These are phyloP conservation scores for Nomada goodeniana DNA, from an alignment of 2,888 invertebrate species.

Conservation along the genomic window DNA sequence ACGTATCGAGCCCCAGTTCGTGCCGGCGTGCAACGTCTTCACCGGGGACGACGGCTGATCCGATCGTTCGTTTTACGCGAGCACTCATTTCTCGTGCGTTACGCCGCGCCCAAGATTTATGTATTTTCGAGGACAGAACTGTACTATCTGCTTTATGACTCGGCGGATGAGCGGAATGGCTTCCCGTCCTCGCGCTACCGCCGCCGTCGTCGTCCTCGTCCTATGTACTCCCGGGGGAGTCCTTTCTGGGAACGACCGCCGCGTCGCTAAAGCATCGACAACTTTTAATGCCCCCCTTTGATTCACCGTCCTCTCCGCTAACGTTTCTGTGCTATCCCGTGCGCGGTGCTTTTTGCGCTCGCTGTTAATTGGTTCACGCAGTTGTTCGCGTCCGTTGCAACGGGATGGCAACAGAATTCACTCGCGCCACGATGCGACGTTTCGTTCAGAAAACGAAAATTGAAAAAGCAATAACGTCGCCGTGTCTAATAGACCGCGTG, in stretches of 20 bases:
- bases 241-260: constrained; percentile 75
- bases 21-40: constrained; percentile 34
- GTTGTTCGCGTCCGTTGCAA: constrained; percentile 21
- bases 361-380: constrained; percentile 38
- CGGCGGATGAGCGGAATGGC: constrained; percentile 81
- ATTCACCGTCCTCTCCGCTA: constrained; percentile 64
- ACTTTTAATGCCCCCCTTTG: constrained; percentile 78
- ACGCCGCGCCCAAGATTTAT: constrained; percentile 75
- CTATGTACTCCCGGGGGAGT: constrained; percentile 73
- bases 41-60: constrained; percentile 63
- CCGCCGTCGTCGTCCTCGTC: constrained; percentile 48
- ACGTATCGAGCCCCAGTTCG: constrained; percentile 24
- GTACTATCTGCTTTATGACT: constrained; percentile 81
- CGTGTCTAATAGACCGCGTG: neutral
- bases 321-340: constrained; percentile 27
- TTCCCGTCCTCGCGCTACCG: constrained; percentile 47
- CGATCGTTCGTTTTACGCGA: constrained; percentile 74
- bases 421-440: neutral
- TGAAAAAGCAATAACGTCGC: constrained; percentile 8
- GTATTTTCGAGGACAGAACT: constrained; percentile 76
- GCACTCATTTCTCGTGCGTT: constrained; percentile 68
- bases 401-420: neutral
- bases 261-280: constrained; percentile 75
- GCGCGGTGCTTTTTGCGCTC: neutral
- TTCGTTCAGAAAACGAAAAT: constrained; percentile 10